Evolutionary conservation across 2,888 invertebrate genomes (phyloP), one percentile per base, ranked within the genome.

Genomic region (Xestia c-nigrum): DNA sequence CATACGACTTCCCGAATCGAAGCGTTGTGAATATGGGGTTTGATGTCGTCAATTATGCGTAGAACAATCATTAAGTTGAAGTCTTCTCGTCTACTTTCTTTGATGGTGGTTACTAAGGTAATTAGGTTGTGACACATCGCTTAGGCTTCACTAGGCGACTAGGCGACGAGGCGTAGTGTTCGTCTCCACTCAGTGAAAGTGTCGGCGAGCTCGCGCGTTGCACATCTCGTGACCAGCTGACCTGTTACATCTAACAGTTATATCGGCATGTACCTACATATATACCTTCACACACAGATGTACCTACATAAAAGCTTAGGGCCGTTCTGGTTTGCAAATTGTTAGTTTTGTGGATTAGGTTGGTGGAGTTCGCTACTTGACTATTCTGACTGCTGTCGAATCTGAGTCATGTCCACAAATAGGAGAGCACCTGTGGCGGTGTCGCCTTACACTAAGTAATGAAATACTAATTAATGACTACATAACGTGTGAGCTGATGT

Each of bases 381-480:
- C 31, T 10, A 4, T 38, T 31, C 59, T 40, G 50, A 14, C 12
- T 59, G 16, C 21, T 40, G 21, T 61, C 19, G n/a, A 47, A 14
- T 59, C n/a, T 78, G n/a, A 69, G 59, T 78, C 72, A 78, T 24
- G 16, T 50, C 68, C 24, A 57, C 68, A 68, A 77, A 84, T 67
- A 83, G 24, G 61, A 69, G 68, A 80, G 68, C 82, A 84, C 74
- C 71, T 80, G 82, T 80, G 75, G 24, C n/a, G 71, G 76, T 74
- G 76, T 86, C 74, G 46, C 63, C 64, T 81, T 75, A 83, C 82
- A 69, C 21, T 38, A 16, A 57, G 1, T 78, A 38, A 83, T 72
- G 70, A 70, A 83, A 63, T 57, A 78, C 59, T 72, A 69, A 81
- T 83, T 5, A 71, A 31, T 69, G 14, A 38, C 46, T 43, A 40